Percentiles rank a stretch among this genome's conserved stretches.
These are phyloP conservation scores for Ectemnius continuus DNA, from an alignment of 2,888 invertebrate species.

Conservation along the genomic window DNA sequence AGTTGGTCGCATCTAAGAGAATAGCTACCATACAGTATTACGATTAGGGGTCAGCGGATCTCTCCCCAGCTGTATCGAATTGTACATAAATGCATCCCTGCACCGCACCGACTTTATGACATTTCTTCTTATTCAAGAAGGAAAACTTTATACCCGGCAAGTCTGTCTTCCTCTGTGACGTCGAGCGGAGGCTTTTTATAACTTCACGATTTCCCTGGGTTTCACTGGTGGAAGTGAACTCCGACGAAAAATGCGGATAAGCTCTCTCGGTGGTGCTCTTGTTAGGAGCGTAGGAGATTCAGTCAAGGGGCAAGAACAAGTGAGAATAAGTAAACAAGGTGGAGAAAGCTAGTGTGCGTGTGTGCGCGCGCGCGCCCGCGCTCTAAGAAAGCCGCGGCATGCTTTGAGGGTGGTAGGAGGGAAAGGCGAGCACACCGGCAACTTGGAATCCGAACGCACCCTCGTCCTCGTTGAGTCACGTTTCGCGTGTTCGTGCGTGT, in stretches of 20 bases:
- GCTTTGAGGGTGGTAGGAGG: background rate
- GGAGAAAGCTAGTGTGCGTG: background rate
- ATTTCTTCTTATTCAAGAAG: constrained; percentile 3
- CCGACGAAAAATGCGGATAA: no score
- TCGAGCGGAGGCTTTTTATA: no score
- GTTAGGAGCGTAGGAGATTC: no score
- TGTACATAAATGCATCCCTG: constrained; percentile 55
- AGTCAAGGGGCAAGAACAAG: background rate
- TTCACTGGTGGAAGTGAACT: no score
- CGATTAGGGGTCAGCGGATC: constrained; percentile 42
- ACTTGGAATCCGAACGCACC: constrained; percentile 38
- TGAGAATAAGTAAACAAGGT: background rate
- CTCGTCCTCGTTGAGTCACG: constrained; percentile 52
- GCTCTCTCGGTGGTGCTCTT: no score
- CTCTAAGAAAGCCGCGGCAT: background rate
- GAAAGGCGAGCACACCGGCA: background rate
- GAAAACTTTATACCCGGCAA: no score
- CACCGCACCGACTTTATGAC: constrained; percentile 50
- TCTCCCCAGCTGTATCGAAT: constrained; percentile 47
- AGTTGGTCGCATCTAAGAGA: constrained; percentile 49
- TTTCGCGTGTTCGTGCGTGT: constrained; percentile 49
- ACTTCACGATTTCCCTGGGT: no score
- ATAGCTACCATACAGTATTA: constrained; percentile 64
- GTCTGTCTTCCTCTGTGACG: no score
- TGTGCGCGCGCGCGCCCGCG: no score